Percentiles rank a stretch among this genome's conserved stretches.
Conservation (phyloP, 2,113 vertebrate species). For the Xenus cinereus region DNA sequence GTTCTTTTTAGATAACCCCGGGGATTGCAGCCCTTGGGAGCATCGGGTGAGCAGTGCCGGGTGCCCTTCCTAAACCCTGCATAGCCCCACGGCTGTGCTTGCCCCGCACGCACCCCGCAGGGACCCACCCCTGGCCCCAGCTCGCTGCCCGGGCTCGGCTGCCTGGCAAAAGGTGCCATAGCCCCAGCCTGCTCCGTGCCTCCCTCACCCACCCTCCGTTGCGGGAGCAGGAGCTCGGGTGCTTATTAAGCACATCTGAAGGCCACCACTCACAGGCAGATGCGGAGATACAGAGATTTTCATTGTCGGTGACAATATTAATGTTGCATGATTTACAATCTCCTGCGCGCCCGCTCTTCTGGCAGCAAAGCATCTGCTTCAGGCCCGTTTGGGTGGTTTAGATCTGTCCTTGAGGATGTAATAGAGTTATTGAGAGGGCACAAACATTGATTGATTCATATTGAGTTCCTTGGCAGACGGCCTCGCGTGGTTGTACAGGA, state of each 20-base stretch:
- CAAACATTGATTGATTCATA: slow-evolving; percentile 67
- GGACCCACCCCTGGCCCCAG: neutral
- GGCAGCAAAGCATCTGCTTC: slow-evolving; percentile 36
- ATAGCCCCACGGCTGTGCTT: neutral
- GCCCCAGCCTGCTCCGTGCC: neutral
- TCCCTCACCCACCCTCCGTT: rapidly evolving
- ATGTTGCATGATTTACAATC: slow-evolving; percentile 74
- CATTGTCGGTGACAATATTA: slow-evolving; percentile 71
- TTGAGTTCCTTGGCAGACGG: slow-evolving; percentile 28
- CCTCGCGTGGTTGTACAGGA: neutral
- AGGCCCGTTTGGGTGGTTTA: slow-evolving; percentile 46
- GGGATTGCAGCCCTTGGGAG: rapidly evolving
- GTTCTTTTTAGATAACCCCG: rapidly evolving
- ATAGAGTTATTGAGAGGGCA: slow-evolving; percentile 46
- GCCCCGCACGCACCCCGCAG: rapidly evolving
- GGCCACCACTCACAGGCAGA: slow-evolving; percentile 70
- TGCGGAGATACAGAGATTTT: slow-evolving; percentile 68
- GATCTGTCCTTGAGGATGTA: slow-evolving; percentile 71
- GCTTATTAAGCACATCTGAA: slow-evolving; percentile 67
- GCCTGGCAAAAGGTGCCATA: rapidly evolving
- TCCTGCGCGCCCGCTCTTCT: neutral
- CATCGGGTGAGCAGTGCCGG: rapidly evolving
- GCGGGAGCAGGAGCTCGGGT: neutral
- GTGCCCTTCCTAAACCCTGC: neutral
- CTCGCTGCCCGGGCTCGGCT: rapidly evolving